Evolutionary conservation across 2,888 invertebrate genomes (phyloP), one percentile per base, ranked within the genome.

Genomic region (Coleophora deauratella): DNA sequence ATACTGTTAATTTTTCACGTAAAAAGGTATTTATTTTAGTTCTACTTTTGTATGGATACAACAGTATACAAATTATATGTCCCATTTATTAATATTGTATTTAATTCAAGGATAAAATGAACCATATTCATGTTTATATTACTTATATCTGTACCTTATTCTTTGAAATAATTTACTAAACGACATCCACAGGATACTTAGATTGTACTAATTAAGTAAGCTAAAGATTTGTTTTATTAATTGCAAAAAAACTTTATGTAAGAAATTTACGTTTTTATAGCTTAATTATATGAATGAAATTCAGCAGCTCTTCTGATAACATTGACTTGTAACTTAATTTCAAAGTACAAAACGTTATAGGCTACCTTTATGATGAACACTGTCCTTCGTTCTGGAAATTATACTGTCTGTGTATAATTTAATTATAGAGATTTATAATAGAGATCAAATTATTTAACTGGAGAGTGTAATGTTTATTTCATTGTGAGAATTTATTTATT

Each of bases 1-100:
- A 45, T 41, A 76, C 74, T 72, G 71, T 79, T 80, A 77, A 73
- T 70, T 72, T 53, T 79, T 66, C 76, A 74, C n/a, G 76, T 72
- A 61, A 62, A 82, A 84, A 85, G 84, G 72, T 85, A 85, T 85
- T 85, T 85, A 85, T 85, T 85, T 84, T 82, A 84, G 84, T 76
- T 77, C 62, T 79, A 81, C 69, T 72, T 70, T 74, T 68, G 69
- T 73, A 74, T 72, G 84, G 84, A 85, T 85, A 85, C 84, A 73
- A 64, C 72, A 75, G 84, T 85, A 85, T 85, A 84, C 84, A 85
- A 67, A 21, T 51, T 27, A 56, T 57, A 59, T 63, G 57, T 59
- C 63, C 62, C 57, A 21, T 21, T 21, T 21, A 21, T 21, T 21
- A 55, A 47, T 50, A 57, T 48, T 55, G 54, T 57, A 51, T 54